phyloP scores from a whole-genome alignment of 2,797 vertebrate genomes.

The Melanotaenia nigrans region DNA sequence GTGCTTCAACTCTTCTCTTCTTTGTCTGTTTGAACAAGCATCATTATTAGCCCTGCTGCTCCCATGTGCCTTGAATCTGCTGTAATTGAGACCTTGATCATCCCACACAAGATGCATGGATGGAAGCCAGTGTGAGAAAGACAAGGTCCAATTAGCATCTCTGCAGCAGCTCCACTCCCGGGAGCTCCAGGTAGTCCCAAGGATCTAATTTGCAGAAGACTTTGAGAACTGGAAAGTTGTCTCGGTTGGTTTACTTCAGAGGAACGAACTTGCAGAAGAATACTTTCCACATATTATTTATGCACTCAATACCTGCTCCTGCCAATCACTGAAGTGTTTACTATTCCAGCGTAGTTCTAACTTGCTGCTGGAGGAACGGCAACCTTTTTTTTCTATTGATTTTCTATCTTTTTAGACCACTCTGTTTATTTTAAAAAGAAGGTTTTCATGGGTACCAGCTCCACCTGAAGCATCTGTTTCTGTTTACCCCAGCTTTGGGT shows the following conservation, averaged over 20 bases:
- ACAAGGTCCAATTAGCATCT: conserved; percentile 65
- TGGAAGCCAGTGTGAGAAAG: conserved; percentile 39
- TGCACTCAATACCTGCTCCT: conserved; percentile 34
- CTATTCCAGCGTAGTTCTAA: conserved; percentile 16
- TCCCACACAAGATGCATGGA: conserved; percentile 54
- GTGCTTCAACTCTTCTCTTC: conserved; percentile 1
- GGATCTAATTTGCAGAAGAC: conserved; percentile 59
- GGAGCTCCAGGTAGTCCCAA: conserved; percentile 50
- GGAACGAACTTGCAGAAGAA: conserved; percentile 14
- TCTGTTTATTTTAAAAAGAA: not conserved
- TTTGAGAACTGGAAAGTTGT: conserved; percentile 45
- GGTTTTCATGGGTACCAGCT: not conserved
- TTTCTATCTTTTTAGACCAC: not conserved
- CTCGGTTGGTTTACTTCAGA: conserved; percentile 1
- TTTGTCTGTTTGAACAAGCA: conserved; percentile 39
- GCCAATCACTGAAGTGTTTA: conserved; percentile 53
- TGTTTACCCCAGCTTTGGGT: too few species aligned
- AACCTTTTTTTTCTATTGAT: conserved; percentile 8
- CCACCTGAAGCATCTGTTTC: too few species aligned
- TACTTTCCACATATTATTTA: conserved; percentile 47
- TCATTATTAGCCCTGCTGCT: conserved; percentile 36
- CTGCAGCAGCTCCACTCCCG: conserved; percentile 35
- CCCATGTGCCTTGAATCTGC: conserved; percentile 32
- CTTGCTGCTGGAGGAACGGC: conserved; percentile 2
- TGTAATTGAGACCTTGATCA: conserved; percentile 67